These are phyloP conservation scores for Daphoenositta chrysoptera DNA, from an alignment of 2,113 vertebrate genomes.

Conservation along the genomic window DNA sequence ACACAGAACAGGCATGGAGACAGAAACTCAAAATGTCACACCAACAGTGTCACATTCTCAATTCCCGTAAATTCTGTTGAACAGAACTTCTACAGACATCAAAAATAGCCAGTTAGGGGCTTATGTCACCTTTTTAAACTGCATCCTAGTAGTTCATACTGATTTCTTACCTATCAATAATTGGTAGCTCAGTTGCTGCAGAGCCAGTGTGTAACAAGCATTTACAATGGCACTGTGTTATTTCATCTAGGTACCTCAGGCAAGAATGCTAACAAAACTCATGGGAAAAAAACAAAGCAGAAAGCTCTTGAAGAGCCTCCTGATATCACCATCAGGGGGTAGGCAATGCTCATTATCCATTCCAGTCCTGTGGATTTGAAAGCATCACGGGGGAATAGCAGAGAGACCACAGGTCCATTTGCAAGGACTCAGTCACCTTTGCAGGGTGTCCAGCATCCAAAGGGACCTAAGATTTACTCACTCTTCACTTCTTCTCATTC, in stretches of 20 bases:
- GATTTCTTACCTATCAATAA: background rate
- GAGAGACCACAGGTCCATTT: background rate
- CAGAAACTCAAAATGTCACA: conserved; percentile 18
- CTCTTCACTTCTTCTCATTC: background rate
- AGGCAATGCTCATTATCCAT: accelerated
- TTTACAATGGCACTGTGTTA: background rate
- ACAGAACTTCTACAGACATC: background rate
- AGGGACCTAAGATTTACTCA: background rate
- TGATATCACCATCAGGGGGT: background rate
- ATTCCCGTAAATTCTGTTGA: background rate
- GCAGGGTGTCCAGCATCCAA: background rate
- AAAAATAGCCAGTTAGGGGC: background rate
- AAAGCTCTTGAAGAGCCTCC: background rate
- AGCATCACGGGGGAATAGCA: background rate
- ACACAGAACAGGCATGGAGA: background rate
- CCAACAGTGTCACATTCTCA: background rate
- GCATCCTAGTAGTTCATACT: background rate
- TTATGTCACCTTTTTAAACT: background rate
- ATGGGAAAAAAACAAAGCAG: background rate
- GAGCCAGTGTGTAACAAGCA: background rate
- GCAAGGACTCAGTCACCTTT: background rate
- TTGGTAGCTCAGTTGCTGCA: background rate
- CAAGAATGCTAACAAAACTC: background rate
- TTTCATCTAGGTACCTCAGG: background rate
- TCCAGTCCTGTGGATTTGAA: background rate